Percentiles rank a stretch among this genome's conserved stretches.
These are phyloP conservation scores for Picus viridis DNA, from an alignment of 2,797 vertebrate species.

Conservation along the genomic window DNA sequence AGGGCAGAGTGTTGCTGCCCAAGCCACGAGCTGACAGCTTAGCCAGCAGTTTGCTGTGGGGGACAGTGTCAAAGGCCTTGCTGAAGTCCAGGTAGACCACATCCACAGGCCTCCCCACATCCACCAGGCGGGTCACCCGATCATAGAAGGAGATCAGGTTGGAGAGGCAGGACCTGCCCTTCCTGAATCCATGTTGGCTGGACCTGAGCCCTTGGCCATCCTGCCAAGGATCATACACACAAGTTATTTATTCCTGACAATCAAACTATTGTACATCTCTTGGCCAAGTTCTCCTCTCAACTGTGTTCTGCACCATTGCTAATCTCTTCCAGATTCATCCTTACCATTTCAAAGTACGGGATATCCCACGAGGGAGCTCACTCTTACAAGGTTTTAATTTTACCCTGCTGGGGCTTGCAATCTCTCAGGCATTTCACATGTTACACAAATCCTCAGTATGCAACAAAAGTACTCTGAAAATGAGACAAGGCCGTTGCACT, in stretches of 20 bases:
- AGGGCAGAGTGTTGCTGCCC: too few species aligned
- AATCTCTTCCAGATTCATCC: not conserved
- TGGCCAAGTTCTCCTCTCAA: not conserved
- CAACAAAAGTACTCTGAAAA: conserved; percentile 13
- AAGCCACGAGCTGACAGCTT: too few species aligned
- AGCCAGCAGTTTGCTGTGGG: too few species aligned
- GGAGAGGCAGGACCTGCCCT: too few species aligned
- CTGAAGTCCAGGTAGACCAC: too few species aligned
- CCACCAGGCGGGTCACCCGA: too few species aligned
- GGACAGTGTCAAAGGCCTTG: too few species aligned
- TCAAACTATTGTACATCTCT: not conserved
- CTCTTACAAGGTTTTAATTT: not conserved
- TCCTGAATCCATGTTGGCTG: too few species aligned
- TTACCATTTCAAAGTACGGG: not conserved
- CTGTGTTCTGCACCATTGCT: not conserved
- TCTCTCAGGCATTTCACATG: not conserved
- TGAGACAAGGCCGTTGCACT: not conserved
- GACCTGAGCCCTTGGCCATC: too few species aligned
- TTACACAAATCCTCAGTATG: not conserved
- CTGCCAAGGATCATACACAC: too few species aligned
- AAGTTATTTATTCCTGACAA: not conserved
- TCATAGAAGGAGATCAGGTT: too few species aligned
- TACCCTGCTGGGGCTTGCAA: not conserved
- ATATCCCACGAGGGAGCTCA: not conserved
- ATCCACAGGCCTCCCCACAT: too few species aligned